Percentiles rank a stretch among this genome's conserved stretches.
Evolutionary conservation across 2,888 invertebrate species (phyloP).

Genomic region (Rhamnusium bicolor): DNA sequence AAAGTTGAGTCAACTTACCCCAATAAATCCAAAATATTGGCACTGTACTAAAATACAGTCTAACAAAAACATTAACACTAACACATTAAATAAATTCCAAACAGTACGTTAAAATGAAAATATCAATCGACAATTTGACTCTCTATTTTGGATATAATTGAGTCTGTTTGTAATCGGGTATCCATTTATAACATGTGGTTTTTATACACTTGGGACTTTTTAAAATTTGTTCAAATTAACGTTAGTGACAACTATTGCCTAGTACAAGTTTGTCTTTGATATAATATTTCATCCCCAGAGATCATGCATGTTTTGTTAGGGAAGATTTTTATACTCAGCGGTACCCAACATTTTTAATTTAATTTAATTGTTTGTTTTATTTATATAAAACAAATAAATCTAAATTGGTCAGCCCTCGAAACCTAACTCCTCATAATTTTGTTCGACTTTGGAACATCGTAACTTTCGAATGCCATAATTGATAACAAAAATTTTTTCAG

Average conservation of each 20-base stretch:
- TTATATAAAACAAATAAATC: neutral
- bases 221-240: slow-evolving; percentile 62
- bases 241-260: slow-evolving; percentile 69
- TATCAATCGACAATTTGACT: slow-evolving; percentile 36
- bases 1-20: slow-evolving; percentile 1
- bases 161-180: slow-evolving; percentile 49
- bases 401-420: too few species aligned
- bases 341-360: slow-evolving; percentile 52
- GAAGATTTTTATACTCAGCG: slow-evolving; percentile 57
- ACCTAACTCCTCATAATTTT: too few species aligned
- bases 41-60: neutral
- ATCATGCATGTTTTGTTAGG: slow-evolving; percentile 57
- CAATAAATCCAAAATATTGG: neutral
- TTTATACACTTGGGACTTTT: slow-evolving; percentile 64
- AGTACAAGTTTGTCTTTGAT: slow-evolving; percentile 67
- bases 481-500: too few species aligned
- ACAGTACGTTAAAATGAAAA: slow-evolving; percentile 17
- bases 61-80: too few species aligned
- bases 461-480: too few species aligned
- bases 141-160: slow-evolving; percentile 51
- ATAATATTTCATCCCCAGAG: slow-evolving; percentile 67
- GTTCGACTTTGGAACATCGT: too few species aligned
- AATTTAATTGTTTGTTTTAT: neutral
- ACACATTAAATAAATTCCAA: neutral
- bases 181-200: slow-evolving; percentile 62